Base-by-base conservation (phyloP, 1,140 invertebrate genomes). In the Halotydeus destructor region DNA sequence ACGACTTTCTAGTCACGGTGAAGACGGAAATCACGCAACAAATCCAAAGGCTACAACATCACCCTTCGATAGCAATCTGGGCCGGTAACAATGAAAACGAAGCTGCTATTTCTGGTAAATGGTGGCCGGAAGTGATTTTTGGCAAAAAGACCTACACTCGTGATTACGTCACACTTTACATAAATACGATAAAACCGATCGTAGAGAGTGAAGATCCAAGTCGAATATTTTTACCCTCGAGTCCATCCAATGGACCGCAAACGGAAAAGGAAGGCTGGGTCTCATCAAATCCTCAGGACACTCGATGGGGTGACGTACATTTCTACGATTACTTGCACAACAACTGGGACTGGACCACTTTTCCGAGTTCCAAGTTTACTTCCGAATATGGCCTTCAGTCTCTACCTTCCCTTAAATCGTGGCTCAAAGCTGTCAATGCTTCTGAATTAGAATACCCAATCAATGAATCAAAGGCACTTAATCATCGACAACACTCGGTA, bases 41-140 rank as follows among this genome's bases (percentile, higher is more conserved):
- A 60, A 61, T 89, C 1, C 63, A 70, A 44, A 66, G 88, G 42
- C 61, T 98, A 5, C 77, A 84, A 47, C 69, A 81, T 57, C 88
- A 96, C 63, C 69, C 89, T 0, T 84, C 78, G 39, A 71, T 98
- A 35, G 73, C 82, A 0, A 50, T 93, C 24, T 67, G 61, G 75
- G 78, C 85, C 12, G 86, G 82, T 3, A 99, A 97, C 57, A 99
- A 99, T 60, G 93, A 98, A 63, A 97, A 97, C 57, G 91, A 98
- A 68, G 76, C 71, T 22, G 86, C 83, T 0, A 58, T 97, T 2
- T 65, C 70, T 31, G 70, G 71, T 26, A 75, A 85, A 55, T 91
- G 85, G 85, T 70, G 54, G 54, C 5, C 24, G 23, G 5, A 12
- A 2, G 11, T 25, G 12, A 5, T 39, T 33, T 33, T 40, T 6